Percentiles rank a stretch among this genome's conserved stretches.
phyloP scores from a whole-genome alignment of 2,797 vertebrate genomes.

The Artibeus lituratus region DNA sequence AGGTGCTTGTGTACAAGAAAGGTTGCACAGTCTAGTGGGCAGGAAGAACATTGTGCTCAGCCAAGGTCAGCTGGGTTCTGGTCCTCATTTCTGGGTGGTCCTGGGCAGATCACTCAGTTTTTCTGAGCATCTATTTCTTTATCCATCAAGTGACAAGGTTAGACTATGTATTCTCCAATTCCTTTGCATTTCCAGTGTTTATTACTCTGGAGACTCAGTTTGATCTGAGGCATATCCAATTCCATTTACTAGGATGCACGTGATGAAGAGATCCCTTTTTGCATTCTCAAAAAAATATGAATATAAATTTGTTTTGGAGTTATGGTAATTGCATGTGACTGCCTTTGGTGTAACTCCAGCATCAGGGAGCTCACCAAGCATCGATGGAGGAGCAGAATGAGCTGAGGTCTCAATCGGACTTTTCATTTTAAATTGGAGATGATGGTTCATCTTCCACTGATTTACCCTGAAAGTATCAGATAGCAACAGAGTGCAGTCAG shows the following conservation, averaged over 20 bases:
- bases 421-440: conserved; percentile 47
- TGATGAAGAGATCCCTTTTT: conserved; percentile 31
- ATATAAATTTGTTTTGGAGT: conserved; percentile 40
- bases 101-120: background rate
- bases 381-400: background rate
- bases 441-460: background rate
- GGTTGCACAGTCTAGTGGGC: background rate
- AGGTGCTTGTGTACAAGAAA: background rate
- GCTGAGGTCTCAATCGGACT: background rate
- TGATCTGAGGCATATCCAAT: conserved; percentile 44
- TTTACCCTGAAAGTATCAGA: background rate
- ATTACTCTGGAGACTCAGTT: conserved; percentile 22
- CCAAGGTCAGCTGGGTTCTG: background rate
- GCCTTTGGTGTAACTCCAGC: conserved; percentile 4
- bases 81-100: conserved; percentile 5
- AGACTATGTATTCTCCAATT: background rate
- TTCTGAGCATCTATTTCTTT: background rate
- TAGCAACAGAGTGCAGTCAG: background rate
- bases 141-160: conserved; percentile 9
- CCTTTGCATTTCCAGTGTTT: conserved; percentile 29
- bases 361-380: background rate
- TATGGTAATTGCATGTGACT: background rate
- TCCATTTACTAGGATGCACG: conserved; percentile 15
- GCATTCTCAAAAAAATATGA: conserved; percentile 38
- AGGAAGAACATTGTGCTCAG: background rate